phyloP scores from a whole-genome alignment of 92 coral and sea anemone species.

The Phenganax subtilis region DNA sequence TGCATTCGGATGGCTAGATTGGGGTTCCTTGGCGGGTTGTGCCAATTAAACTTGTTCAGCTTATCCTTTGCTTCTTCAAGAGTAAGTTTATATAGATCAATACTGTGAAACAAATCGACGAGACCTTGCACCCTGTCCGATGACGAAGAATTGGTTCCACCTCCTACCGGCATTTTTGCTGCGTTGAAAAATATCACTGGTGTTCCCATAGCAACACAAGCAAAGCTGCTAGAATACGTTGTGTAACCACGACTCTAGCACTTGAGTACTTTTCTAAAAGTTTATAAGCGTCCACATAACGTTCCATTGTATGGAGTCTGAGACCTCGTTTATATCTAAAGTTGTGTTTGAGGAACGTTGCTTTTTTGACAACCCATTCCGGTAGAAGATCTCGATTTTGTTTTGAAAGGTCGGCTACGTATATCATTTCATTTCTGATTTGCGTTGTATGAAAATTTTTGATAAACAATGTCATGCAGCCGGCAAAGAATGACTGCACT shows the following conservation, averaged over 20 bases:
- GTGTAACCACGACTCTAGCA: conserved; percentile 37
- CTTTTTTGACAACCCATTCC: not conserved
- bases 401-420: conserved; percentile 26
- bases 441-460: conserved; percentile 2
- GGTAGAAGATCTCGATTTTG: conserved; percentile 11
- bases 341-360: too few relatives aligned
- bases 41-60: conserved; percentile 30
- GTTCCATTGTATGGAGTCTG: not conserved
- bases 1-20: conserved; percentile 19
- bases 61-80: conserved; percentile 24
- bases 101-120: conserved; percentile 7
- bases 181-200: conserved; percentile 21
- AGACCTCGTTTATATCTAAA: not conserved
- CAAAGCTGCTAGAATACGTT: conserved; percentile 32
- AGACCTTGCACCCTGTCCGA: conserved; percentile 9
- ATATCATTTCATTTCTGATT: conserved; percentile 14
- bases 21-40: conserved; percentile 29
- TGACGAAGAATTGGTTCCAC: not conserved
- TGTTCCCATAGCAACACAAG: conserved; percentile 43
- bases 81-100: conserved; percentile 7
- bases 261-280: conserved; percentile 19
- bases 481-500: not conserved
- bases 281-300: conserved; percentile 26
- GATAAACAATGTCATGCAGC: not conserved
- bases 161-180: not conserved